Base-by-base conservation (phyloP, 2,113 vertebrate genomes). In the Tautogolabrus adspersus region DNA sequence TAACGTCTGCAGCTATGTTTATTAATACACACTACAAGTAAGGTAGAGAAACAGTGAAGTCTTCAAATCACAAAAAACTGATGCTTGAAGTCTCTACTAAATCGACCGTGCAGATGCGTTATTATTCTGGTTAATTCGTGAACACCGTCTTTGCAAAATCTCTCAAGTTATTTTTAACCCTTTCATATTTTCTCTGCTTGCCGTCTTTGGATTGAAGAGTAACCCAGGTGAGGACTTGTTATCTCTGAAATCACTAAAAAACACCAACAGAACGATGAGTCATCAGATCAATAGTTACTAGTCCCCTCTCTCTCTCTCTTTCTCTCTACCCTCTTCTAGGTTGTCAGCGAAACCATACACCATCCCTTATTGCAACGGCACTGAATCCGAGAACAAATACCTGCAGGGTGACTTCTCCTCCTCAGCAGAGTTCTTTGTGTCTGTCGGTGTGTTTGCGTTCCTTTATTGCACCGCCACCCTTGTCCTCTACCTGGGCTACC, bases 381-480 rank as follows among this genome's bases (percentile, higher is more conserved):
- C 3, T 30, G 6, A 10, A 1, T 3, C 16, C 47, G 8, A 1
- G 1, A 0, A 0, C 5, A 10, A 81, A 47, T 91, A 82, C 88
- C 96, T 99, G 66, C 68, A 94, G 23, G 97, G 97, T 0, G 96
- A 99, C 83, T 98, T 94, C 89, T 99, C 97, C 0, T 97, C 98
- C 38, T 96, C 97, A 0, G 95, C 97, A 0, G 96, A 99, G 87
- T 99, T 99, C 89, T 99, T 96, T 0, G 97, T 99, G 69, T 96
- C 95, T 56, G 92, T 99, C 56, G 96, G 96, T 13, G 96, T 98
- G 83, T 96, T 99, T 81, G 95, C 88, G 54, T 99, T 99, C 93
- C 95, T 99, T 15, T 99, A 98, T 75, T 87, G 96, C 88, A 97
- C 96, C 66, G 94, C 93, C 1, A 96, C 96, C 0, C 91, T 99